Percentiles rank a stretch among this genome's conserved stretches.
Conservation (phyloP, 1,140 invertebrate genomes). For the Marisa cornuarietis region DNA sequence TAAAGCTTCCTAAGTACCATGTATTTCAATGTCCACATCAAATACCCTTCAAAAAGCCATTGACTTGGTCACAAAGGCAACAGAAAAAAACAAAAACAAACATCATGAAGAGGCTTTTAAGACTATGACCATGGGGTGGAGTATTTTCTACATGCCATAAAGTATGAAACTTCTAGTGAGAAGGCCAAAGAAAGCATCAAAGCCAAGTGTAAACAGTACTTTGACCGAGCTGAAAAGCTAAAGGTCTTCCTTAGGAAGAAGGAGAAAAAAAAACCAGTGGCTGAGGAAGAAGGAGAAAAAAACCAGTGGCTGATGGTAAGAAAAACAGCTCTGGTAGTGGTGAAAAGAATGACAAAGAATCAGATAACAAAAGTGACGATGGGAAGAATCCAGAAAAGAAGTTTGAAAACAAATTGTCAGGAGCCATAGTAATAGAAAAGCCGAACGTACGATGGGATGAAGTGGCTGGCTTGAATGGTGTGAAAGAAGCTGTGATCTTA, state of each 20-base stretch:
- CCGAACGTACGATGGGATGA: conserved; percentile 97
- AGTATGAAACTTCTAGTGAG: conserved; percentile 98
- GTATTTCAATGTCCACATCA: too few species aligned
- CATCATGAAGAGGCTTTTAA: conserved; percentile 96
- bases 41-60: conserved; percentile 98
- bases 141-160: conserved; percentile 98
- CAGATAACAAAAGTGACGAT: conserved; percentile 83
- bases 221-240: conserved; percentile 96
- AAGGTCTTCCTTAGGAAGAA: conserved; percentile 88
- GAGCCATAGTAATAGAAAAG: conserved; percentile 93
- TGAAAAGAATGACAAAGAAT: conserved; percentile 72
- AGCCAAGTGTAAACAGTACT: conserved; percentile 90
- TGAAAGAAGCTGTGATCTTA: conserved; percentile 99
- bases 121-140: conserved; percentile 98
- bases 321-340: conserved; percentile 16
- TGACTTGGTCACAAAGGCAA: conserved; percentile 97
- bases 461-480: conserved; percentile 95
- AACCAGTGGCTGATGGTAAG: conserved; percentile 85
- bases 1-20: too few species aligned
- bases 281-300: too few species aligned
- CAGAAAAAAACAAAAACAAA: conserved; percentile 97
- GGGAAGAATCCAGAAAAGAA: conserved; percentile 96
- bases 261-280: too few species aligned
- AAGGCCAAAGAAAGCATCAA: conserved; percentile 92
- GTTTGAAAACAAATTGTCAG: conserved; percentile 69